Evolutionary conservation across 2,113 vertebrate species (phyloP).

Genomic region (Ascaphus truei): DNA sequence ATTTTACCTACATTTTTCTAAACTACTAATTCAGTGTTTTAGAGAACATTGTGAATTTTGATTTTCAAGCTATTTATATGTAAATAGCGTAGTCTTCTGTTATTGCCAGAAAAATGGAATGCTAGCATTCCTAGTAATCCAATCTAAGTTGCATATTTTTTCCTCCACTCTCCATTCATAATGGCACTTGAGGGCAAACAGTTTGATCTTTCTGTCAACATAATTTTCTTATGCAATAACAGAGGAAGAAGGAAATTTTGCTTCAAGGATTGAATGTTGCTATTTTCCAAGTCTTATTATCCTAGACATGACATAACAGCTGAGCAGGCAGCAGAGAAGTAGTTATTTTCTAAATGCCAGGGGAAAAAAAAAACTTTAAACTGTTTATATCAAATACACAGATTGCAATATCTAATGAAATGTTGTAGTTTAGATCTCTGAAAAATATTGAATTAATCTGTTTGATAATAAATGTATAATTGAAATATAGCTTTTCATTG

Average conservation of each 20-base stretch:
- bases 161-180: constrained; percentile 44
- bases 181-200: constrained; percentile 46
- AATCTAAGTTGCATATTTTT: constrained; percentile 43
- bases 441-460: no score
- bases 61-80: constrained; percentile 61
- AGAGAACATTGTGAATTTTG: constrained; percentile 45
- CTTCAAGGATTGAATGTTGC: constrained; percentile 49
- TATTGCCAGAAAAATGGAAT: constrained; percentile 47
- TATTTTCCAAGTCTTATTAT: constrained; percentile 34
- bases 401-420: background rate
- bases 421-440: no score
- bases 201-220: constrained; percentile 49
- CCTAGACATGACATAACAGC: constrained; percentile 38
- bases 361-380: constrained; percentile 36
- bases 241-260: constrained; percentile 44
- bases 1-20: constrained; percentile 44
- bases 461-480: no score
- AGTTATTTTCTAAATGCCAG: constrained; percentile 45
- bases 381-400: constrained; percentile 38
- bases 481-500: no score
- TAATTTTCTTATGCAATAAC: constrained; percentile 43
- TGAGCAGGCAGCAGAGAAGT: constrained; percentile 39
- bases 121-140: constrained; percentile 45
- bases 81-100: constrained; percentile 52
- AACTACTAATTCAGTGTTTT: constrained; percentile 50